phyloP scores from a whole-genome alignment of 2,797 vertebrate species.

The Cynopterus sphinx region DNA sequence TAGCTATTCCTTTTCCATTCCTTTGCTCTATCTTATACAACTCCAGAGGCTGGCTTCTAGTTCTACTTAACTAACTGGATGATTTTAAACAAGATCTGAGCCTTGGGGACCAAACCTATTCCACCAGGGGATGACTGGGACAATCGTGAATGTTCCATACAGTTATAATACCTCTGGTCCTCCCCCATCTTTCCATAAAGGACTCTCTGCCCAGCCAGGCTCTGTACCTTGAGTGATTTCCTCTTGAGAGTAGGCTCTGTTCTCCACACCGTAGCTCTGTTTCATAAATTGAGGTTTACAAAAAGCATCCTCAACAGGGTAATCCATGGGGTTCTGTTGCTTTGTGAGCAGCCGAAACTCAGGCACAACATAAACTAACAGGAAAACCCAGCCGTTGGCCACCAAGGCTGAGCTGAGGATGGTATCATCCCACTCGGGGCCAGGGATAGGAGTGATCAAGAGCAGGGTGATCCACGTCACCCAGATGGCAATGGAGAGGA shows the following conservation, averaged over 20 bases:
- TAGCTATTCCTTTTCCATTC: background rate
- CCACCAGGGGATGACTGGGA: background rate
- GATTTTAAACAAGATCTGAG: background rate
- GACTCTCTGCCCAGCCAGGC: background rate
- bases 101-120: background rate
- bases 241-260: constrained; percentile 89
- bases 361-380: constrained; percentile 88
- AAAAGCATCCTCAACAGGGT: constrained; percentile 81
- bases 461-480: constrained; percentile 93
- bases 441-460: constrained; percentile 72
- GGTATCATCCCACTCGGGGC: constrained; percentile 91
- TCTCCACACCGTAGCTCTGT: constrained; percentile 87
- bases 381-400: constrained; percentile 92
- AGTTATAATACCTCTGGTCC: background rate
- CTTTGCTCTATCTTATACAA: background rate
- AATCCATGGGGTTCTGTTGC: constrained; percentile 82
- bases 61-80: background rate
- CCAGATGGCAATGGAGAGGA: constrained; percentile 91
- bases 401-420: constrained; percentile 90
- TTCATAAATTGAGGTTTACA: constrained; percentile 84
- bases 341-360: constrained; percentile 89
- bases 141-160: background rate
- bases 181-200: background rate
- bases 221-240: constrained; percentile 82
- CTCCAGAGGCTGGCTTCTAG: background rate